A percentile compares a stretch with the other conserved stretches of the same genome.
phyloP scores from a whole-genome alignment of 37 sponge, comb jelly and placozoan genomes.

The Cliona cf. orientalis region DNA sequence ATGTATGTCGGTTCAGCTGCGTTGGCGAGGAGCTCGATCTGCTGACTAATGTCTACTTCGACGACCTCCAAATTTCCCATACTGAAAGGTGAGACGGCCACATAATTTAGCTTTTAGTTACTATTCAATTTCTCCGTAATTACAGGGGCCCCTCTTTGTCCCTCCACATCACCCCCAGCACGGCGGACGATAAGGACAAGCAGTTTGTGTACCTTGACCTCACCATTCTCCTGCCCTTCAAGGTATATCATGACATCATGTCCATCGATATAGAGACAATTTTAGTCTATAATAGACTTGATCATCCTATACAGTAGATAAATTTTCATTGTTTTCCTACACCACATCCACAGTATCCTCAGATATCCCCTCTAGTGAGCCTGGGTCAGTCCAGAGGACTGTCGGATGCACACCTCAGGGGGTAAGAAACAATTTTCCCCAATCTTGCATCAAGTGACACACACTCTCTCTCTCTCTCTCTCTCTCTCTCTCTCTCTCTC shows the following conservation, averaged over 20 bases:
- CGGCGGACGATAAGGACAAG: slow-evolving; percentile 57
- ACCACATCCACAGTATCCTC: slow-evolving; percentile 39
- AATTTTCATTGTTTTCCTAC: not conserved
- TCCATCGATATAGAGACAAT: no score
- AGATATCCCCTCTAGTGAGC: not conserved
- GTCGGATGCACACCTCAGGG: slow-evolving; percentile 56
- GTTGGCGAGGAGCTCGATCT: slow-evolving; percentile 61
- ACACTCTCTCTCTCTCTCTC: slow-evolving; percentile 4
- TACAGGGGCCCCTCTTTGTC: slow-evolving; percentile 8
- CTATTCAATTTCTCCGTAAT: slow-evolving; percentile 13
- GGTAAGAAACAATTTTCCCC: slow-evolving; percentile 25
- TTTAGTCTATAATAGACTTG: not conserved
- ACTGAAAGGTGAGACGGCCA: slow-evolving; percentile 7
- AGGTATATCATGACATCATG: not conserved
- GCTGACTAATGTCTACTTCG: slow-evolving; percentile 46
- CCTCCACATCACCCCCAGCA: slow-evolving; percentile 68
- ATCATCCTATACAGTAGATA: not conserved
- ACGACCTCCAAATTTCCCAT: slow-evolving; percentile 28
- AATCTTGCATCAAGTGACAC: not conserved
- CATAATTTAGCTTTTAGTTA: not conserved
- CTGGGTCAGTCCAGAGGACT: slow-evolving; percentile 59
- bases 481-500: not conserved
- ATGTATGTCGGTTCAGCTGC: not conserved
- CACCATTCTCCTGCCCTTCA: not conserved
- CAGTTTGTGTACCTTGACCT: slow-evolving; percentile 74